Evolutionary conservation across 2,888 invertebrate species (phyloP), one percentile per base, ranked within the genome.

Genomic region (Pristionchus fissidentatus): DNA sequence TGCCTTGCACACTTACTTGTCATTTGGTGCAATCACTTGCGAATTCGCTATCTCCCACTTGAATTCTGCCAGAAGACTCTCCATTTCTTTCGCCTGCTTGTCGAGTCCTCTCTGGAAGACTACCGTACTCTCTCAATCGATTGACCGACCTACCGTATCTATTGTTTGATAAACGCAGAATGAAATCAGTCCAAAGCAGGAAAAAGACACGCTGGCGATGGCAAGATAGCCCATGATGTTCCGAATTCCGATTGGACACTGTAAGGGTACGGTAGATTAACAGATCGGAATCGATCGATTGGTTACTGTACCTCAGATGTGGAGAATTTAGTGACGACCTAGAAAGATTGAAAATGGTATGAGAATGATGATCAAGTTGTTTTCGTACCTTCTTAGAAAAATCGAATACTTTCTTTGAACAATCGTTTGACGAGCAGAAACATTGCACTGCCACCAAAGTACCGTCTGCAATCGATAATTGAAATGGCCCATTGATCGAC

Each of bases 31-130:
- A 38, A 66, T 15, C 22, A 66, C 41, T n/a, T 66, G 66, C 38
- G 66, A 35, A 38, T 66, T 66, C 0, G 66, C 66, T 1, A 66
- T 66, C 66, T 66, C 66, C 66, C 66, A 66, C 38, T 66, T 66
- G 66, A 66, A 5, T 38, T 66, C 66, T 4, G 66, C 66, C 1
- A 66, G 19, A 38, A 35, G 35, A 66, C 66, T 66, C 66, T 66
- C 66, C 7, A 66, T 22, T 5, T 38, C 66, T 38, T 66, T 66
- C n/a, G 66, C 35, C 38, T 66, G 66, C 22, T 38, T 19, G 38
- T 66, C 66, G 66, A 66, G 38, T 66, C 66, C 66, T 66, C 32
- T 38, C 66, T 66, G 66, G 66, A 66, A 66, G 10, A 66, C 0
- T 41, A 66, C 41, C 41, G 66, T 66, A 66, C 35, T 66, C 66